Evolutionary conservation across 2,797 vertebrate genomes (phyloP).

Genomic region (Eospalax fontanierii): DNA sequence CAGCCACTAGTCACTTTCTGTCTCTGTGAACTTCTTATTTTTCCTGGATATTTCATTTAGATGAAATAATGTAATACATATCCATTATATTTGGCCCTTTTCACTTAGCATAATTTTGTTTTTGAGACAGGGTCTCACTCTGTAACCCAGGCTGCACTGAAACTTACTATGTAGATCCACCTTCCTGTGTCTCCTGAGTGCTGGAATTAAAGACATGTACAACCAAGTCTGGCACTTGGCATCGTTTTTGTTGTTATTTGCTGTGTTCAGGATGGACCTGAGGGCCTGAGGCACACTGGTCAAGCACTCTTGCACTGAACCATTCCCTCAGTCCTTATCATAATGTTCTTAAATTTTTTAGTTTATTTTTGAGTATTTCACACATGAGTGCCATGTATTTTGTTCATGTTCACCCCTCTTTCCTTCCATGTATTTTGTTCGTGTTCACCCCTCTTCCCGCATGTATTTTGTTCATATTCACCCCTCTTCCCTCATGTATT

Average conservation of each 20-base stretch:
- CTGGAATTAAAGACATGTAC: too few relatives aligned
- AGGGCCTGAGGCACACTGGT: not conserved
- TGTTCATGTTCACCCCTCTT: not conserved
- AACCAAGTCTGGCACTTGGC: not conserved
- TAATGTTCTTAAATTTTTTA: not conserved
- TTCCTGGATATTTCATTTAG: not conserved
- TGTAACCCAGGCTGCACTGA: too few relatives aligned
- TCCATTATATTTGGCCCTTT: not conserved
- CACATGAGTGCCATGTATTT: not conserved
- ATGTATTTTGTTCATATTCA: too few relatives aligned
- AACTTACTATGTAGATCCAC: too few relatives aligned
- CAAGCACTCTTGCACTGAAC: not conserved
- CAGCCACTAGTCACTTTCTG: not conserved
- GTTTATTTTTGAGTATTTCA: not conserved
- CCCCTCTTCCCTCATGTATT: too few relatives aligned
- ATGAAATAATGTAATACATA: not conserved
- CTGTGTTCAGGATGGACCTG: not conserved
- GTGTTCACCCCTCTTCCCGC: not conserved
- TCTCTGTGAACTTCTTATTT: not conserved
- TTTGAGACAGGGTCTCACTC: too few relatives aligned
- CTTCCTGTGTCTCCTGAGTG: too few relatives aligned
- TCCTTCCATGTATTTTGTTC: too few relatives aligned
- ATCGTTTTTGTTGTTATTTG: not conserved
- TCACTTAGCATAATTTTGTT: not conserved
- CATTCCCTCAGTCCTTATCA: not conserved